Conservation (phyloP, 2,113 vertebrate species). For the Anseranas semipalmata region DNA sequence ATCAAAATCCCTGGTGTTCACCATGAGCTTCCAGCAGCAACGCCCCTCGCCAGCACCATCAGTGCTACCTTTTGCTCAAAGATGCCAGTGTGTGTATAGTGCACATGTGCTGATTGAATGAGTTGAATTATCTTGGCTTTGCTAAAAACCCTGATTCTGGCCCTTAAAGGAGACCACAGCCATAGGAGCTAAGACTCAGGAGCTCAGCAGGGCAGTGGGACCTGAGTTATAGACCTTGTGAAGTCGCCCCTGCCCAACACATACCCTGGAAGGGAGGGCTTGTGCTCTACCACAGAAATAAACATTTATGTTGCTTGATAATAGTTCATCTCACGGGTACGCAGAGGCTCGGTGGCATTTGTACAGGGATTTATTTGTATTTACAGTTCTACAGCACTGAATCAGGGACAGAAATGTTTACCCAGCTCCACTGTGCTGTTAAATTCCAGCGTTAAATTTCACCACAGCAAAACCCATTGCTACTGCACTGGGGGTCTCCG, state of each 20-base stretch:
- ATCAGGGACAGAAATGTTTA: neutral
- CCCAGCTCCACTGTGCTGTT: neutral
- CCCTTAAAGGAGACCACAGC: too few species aligned
- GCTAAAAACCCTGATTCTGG: too few species aligned
- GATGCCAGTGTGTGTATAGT: too few species aligned
- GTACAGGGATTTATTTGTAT: neutral
- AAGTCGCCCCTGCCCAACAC: neutral
- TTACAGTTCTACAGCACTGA: neutral
- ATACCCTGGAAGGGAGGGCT: neutral
- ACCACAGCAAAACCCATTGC: neutral
- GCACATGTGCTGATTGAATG: too few species aligned
- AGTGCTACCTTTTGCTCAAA: too few species aligned
- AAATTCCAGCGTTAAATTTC: neutral
- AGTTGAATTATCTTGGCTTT: too few species aligned
- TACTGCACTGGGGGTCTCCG: rapidly evolving
- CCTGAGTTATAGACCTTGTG: neutral
- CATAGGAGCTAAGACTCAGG: too few species aligned
- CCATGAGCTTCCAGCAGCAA: neutral
- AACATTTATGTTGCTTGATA: neutral
- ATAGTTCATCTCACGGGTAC: neutral
- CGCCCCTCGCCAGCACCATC: neutral
- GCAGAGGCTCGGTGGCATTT: neutral
- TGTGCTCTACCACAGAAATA: neutral
- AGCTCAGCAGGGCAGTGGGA: too few species aligned
- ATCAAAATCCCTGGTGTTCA: neutral